Base-by-base conservation (phyloP, 1,140 invertebrate genomes). In the Radopholus similis region DNA sequence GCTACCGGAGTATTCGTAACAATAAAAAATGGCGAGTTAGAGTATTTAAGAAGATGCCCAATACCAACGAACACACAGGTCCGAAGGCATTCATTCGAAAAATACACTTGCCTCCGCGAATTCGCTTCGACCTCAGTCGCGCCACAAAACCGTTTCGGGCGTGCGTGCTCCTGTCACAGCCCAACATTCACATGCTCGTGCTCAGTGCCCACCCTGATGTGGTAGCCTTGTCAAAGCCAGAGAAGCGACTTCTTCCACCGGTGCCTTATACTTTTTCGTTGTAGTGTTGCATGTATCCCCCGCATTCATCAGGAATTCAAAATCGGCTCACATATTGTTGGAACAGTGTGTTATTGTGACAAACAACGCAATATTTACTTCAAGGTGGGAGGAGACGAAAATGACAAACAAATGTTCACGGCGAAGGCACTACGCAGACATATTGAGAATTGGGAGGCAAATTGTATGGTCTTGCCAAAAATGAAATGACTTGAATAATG, bases 171-270 rank as follows among this genome's bases (percentile, higher is more conserved):
- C 75, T 70, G 18, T 13, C 23, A 37, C 75, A 77, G 32, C 79
- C 71, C 40, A 76, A 81, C 62, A 71, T 80, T n/a, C 65, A 68
- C 8, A 15, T 80, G 2, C 64, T 80, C 15, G 67, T 77, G n/a
- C 68, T 80, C n/a, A 66, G 40, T 32, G 78, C 77, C 18, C 79
- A 80, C 70, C 79, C 79, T 1, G 78, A 80, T 18, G 68, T 80
- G 42, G 65, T 80, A 11, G 80, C 78, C 4, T 55, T 75, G 23
- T 69, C 70, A 30, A 76, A 69, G 42, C n/a, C 64, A 5, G 80
- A 80, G 34, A 75, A 71, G 35, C 53, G 73, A 18, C 51, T 55
- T 23, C 40, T 49, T 2, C 73, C 75, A 40, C 66, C 80, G 37
- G 75, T 78, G n/a, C 26, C 4, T 38, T 67, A 2, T 68, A 28